phyloP scores from a whole-genome alignment of 2,113 vertebrate species.

The Nettapus auritus region DNA sequence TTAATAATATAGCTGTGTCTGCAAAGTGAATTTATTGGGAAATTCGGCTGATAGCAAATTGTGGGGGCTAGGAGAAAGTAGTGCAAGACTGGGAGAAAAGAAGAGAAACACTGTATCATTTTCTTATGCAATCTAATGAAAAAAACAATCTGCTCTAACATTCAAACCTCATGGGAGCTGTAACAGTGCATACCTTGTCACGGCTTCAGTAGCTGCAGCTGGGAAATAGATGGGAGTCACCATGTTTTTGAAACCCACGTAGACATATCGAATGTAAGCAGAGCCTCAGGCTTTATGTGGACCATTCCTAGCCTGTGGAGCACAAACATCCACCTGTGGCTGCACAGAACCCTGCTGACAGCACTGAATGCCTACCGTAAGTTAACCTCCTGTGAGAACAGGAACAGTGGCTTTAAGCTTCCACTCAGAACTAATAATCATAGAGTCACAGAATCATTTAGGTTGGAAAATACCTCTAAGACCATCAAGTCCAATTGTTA shows the following conservation, averaged over 20 bases:
- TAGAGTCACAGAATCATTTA: no score
- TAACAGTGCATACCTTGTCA: not conserved
- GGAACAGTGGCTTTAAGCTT: not conserved
- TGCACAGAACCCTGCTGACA: not conserved
- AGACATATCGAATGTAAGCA: not conserved
- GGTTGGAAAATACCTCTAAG: no score
- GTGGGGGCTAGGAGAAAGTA: constrained; percentile 66
- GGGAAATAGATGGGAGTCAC: not conserved
- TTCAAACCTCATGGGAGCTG: not conserved
- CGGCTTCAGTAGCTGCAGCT: not conserved
- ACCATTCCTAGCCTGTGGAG: not conserved
- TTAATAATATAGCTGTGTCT: constrained; percentile 44
- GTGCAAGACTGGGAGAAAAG: constrained; percentile 19
- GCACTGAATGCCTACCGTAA: not conserved
- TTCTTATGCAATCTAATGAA: not conserved
- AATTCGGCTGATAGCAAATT: constrained; percentile 60
- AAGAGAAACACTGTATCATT: not conserved
- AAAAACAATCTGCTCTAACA: not conserved
- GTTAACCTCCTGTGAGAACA: not conserved
- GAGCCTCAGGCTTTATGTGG: not conserved
- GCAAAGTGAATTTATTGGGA: not conserved
- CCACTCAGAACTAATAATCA: not conserved
- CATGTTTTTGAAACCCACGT: not conserved
- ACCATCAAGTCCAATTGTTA: no score
- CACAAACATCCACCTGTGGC: not conserved